phyloP scores from a whole-genome alignment of 64 coral and sea anemone species.

The Cladopsammia gracilis region DNA sequence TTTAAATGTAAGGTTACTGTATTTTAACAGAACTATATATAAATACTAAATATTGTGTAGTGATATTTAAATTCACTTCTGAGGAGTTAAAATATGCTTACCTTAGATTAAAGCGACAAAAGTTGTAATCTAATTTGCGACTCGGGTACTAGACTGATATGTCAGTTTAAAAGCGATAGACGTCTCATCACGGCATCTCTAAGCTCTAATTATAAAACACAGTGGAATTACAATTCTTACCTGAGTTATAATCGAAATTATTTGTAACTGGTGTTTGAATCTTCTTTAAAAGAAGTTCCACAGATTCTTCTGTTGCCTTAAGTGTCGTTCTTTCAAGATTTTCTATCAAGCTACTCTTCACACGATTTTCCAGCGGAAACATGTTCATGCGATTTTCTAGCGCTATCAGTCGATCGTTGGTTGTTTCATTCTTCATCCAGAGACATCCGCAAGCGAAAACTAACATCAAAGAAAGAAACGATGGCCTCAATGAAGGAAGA shows the following conservation, averaged over 20 bases:
- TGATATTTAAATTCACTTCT: no score
- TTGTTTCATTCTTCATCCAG: background rate
- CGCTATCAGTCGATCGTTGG: background rate
- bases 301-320: background rate
- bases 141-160: no score
- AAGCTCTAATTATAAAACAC: no score
- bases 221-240: background rate
- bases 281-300: background rate
- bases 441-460: background rate
- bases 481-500: background rate
- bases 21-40: no score
- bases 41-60: no score
- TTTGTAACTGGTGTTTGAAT: background rate
- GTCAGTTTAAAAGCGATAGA: no score
- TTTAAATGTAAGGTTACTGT: no score
- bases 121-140: no score
- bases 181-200: no score
- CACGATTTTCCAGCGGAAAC: no score
- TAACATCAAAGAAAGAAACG: slow-evolving; percentile 1
- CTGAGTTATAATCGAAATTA: background rate
- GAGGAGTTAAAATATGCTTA: no score
- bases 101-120: no score
- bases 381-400: background rate
- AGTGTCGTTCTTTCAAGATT: background rate
- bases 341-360: background rate